phyloP scores from a whole-genome alignment of 2,113 vertebrate species.

The Coryphaenoides rupestris region DNA sequence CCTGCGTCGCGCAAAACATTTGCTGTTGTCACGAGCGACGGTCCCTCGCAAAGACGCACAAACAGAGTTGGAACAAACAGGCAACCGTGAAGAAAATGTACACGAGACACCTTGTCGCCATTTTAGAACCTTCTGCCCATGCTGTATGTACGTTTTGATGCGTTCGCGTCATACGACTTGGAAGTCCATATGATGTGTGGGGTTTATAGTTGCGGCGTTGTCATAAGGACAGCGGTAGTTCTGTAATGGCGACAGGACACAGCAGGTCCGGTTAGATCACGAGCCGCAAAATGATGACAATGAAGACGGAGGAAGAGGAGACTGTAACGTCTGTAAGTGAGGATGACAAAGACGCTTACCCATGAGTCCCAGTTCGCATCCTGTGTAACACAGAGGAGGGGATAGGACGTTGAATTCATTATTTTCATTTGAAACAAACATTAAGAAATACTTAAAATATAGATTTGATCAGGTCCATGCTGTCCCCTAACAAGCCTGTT shows the following conservation, averaged over 20 bases:
- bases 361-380: conserved; percentile 65
- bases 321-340: background rate
- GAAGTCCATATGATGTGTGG: background rate
- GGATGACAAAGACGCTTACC: conserved; percentile 43
- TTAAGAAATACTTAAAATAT: too few species aligned
- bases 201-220: background rate
- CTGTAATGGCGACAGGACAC: conserved; percentile 12
- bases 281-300: background rate
- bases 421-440: too few species aligned
- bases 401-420: too few species aligned
- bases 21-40: too few species aligned
- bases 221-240: background rate
- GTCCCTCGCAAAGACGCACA: conserved; percentile 42
- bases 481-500: too few species aligned
- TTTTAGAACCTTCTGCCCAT: conserved; percentile 14
- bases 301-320: conserved; percentile 11
- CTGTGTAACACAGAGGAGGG: conserved; percentile 35
- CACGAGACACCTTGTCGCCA: conserved; percentile 13
- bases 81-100: conserved; percentile 22
- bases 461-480: too few species aligned
- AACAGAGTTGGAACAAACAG: conserved; percentile 47
- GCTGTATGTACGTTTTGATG: background rate
- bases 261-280: conserved; percentile 5
- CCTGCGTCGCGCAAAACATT: too few species aligned
- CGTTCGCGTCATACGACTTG: background rate